Conservation (phyloP, 2,797 vertebrate genomes). For the Rhabdomys pumilio region DNA sequence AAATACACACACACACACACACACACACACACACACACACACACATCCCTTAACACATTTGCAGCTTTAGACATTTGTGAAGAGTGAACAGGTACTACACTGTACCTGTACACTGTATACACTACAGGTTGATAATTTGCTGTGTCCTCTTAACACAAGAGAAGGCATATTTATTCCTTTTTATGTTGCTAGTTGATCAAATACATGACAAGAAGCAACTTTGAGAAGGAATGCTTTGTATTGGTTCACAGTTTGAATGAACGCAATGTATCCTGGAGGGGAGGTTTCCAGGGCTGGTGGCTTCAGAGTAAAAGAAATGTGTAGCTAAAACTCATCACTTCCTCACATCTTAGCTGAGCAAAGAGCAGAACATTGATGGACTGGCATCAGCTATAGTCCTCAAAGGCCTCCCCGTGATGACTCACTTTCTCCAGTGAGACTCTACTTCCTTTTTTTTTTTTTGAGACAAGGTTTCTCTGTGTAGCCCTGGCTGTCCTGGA, state of each 20-base stretch:
- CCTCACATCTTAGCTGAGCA: not conserved
- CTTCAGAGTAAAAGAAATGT: not conserved
- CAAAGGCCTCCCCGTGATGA: not conserved
- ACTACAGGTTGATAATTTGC: not conserved
- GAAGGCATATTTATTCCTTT: not conserved
- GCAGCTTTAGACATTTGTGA: not conserved
- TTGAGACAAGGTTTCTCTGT: too few relatives aligned
- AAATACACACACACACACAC: too few relatives aligned
- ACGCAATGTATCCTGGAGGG: not conserved
- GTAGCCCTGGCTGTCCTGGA: too few relatives aligned
- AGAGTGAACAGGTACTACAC: not conserved
- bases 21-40: too few relatives aligned
- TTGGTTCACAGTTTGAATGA: not conserved
- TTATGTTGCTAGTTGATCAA: not conserved
- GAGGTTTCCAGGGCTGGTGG: not conserved
- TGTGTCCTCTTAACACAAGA: not conserved
- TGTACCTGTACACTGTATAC: not conserved
- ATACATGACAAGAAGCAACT: not conserved
- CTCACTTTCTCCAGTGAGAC: not conserved
- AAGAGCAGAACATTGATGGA: not conserved
- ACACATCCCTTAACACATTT: not conserved
- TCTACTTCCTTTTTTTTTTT: too few relatives aligned
- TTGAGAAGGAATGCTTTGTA: not conserved
- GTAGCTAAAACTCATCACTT: not conserved
- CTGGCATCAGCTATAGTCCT: not conserved